Percentiles rank a stretch among this genome's conserved stretches.
These are phyloP conservation scores for Haliaeetus leucogaster DNA, from an alignment of 2,113 vertebrate species.

Conservation along the genomic window DNA sequence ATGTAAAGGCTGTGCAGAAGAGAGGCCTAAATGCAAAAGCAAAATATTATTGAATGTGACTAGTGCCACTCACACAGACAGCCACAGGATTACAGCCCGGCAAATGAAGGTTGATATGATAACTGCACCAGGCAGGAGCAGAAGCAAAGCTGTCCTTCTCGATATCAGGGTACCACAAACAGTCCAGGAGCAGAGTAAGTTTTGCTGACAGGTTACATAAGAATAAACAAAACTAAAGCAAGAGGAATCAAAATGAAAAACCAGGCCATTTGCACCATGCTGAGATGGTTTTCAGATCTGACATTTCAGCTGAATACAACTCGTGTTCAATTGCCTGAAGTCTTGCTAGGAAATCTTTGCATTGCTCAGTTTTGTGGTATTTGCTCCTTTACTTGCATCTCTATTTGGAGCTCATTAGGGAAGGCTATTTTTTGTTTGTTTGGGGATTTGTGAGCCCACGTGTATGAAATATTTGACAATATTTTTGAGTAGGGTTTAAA, in stretches of 20 bases:
- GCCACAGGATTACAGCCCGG: not conserved
- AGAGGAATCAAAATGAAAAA: constrained; percentile 45
- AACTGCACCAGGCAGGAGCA: constrained; percentile 57
- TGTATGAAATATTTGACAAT: not conserved
- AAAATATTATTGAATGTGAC: constrained; percentile 53
- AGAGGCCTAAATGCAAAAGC: not conserved
- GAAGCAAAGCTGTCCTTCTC: constrained; percentile 61
- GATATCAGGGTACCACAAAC: constrained; percentile 34
- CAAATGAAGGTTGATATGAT: not conserved
- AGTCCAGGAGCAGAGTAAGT: constrained; percentile 35
- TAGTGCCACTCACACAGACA: constrained; percentile 49
- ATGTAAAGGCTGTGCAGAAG: not conserved
- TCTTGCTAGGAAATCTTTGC: not conserved
- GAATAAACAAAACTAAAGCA: constrained; percentile 66
- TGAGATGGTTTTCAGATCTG: constrained; percentile 50
- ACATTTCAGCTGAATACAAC: constrained; percentile 18
- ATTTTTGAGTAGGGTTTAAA: not conserved
- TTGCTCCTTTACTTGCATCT: not conserved
- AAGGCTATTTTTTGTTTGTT: not conserved
- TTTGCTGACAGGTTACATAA: constrained; percentile 65
- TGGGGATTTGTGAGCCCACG: not conserved
- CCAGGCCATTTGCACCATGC: constrained; percentile 35
- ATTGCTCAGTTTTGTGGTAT: not conserved
- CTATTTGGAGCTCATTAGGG: not conserved
- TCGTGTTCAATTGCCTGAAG: constrained; percentile 7